Conservation (phyloP, 2,113 vertebrate species). For the Malurus elegans region DNA sequence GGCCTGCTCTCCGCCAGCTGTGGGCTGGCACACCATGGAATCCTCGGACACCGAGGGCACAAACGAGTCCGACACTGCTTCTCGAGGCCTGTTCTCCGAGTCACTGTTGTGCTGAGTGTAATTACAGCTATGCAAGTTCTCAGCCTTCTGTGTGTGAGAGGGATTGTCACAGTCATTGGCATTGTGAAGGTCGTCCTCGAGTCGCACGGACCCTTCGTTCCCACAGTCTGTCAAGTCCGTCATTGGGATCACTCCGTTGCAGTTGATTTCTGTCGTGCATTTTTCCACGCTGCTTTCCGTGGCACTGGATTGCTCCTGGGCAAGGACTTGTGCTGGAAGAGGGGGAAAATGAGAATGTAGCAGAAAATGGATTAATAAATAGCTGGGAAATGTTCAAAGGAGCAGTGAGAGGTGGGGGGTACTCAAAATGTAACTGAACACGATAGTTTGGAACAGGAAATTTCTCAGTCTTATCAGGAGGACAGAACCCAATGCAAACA, state of each 20-base stretch:
- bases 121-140: conserved; percentile 4
- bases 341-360: neutral
- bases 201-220: conserved; percentile 62
- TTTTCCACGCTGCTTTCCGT: conserved; percentile 56
- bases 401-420: neutral
- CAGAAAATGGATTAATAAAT: neutral
- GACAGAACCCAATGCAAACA: neutral
- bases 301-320: conserved; percentile 39
- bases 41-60: conserved; percentile 48
- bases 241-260: conserved; percentile 76
- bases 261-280: conserved; percentile 76
- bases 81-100: conserved; percentile 44
- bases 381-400: neutral
- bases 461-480: neutral
- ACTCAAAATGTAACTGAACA: neutral
- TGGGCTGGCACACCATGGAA: conserved; percentile 67
- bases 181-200: conserved; percentile 81
- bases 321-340: conserved; percentile 56
- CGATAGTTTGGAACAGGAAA: neutral
- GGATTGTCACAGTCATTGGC: conserved; percentile 74
- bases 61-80: conserved; percentile 56
- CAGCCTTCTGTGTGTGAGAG: conserved; percentile 27
- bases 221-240: conserved; percentile 48
- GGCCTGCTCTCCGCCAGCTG: neutral
- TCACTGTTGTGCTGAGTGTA: conserved; percentile 57